These are phyloP conservation scores for Acleris cristana DNA, from an alignment of 2,888 invertebrate genomes.

Conservation along the genomic window DNA sequence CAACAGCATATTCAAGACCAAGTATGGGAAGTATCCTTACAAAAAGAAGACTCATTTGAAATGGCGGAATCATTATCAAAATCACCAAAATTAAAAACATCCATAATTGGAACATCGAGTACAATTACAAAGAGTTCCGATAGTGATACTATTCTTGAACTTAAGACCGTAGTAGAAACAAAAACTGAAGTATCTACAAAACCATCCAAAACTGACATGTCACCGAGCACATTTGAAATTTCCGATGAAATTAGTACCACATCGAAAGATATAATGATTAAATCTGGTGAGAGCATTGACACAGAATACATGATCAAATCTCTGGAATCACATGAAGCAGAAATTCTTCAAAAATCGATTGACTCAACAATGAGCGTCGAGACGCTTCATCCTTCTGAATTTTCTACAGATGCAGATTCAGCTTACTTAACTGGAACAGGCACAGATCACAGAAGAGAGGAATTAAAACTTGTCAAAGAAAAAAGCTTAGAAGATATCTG, in stretches of 20 bases:
- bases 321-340: slow-evolving; percentile 79
- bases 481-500: slow-evolving; percentile 86
- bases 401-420: slow-evolving; percentile 80
- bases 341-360: slow-evolving; percentile 79
- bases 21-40: slow-evolving; percentile 75
- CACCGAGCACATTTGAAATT: slow-evolving; percentile 68
- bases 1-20: slow-evolving; percentile 76
- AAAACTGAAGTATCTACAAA: slow-evolving; percentile 57
- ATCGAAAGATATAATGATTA: slow-evolving; percentile 79
- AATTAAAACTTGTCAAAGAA: slow-evolving; percentile 75
- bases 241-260: slow-evolving; percentile 72
- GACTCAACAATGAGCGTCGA: slow-evolving; percentile 81
- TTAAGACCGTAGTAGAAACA: slow-evolving; percentile 56
- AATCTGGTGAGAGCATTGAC: slow-evolving; percentile 80
- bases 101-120: slow-evolving; percentile 51
- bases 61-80: slow-evolving; percentile 62
- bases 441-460: slow-evolving; percentile 70
- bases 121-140: slow-evolving; percentile 58
- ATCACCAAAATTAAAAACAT: slow-evolving; percentile 48
- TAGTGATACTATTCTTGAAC: slow-evolving; percentile 59
- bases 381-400: slow-evolving; percentile 79
- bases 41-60: slow-evolving; percentile 71
- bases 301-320: slow-evolving; percentile 81
- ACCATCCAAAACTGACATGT: slow-evolving; percentile 68
- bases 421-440: slow-evolving; percentile 75